Conservation (phyloP, 1,140 invertebrate species). For the Hyphantria cunea region DNA sequence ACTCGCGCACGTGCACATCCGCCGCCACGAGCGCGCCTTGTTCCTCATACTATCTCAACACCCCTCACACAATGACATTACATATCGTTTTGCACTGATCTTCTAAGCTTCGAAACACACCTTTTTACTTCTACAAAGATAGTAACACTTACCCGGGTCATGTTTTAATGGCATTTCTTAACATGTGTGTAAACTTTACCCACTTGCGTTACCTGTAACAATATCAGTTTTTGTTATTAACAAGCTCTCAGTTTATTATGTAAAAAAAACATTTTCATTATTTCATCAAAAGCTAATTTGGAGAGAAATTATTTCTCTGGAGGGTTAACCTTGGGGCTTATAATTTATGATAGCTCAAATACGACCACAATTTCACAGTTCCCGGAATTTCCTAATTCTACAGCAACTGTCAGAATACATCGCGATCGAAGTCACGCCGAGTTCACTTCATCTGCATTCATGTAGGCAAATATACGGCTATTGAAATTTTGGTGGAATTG, state of each 20-base stretch:
- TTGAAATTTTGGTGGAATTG: too few relatives aligned
- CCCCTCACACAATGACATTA: conserved; percentile 56
- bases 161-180: conserved; percentile 44
- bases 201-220: conserved; percentile 67
- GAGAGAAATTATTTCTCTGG: conserved; percentile 60
- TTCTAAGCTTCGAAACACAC: not conserved
- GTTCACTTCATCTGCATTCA: conserved; percentile 14
- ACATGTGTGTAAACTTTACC: conserved; percentile 33
- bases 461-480: too few relatives aligned
- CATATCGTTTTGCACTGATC: conserved; percentile 11
- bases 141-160: conserved; percentile 64
- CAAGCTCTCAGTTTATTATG: not conserved
- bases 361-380: conserved; percentile 54
- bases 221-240: conserved; percentile 14
- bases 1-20: conserved; percentile 27
- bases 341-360: conserved; percentile 70
- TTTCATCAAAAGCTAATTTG: conserved; percentile 47
- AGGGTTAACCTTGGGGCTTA: conserved; percentile 51
- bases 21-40: conserved; percentile 37
- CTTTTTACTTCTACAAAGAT: conserved; percentile 9
- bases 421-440: conserved; percentile 1
- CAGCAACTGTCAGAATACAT: conserved; percentile 7
- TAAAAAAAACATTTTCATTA: not conserved
- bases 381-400: conserved; percentile 50
- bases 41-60: conserved; percentile 62